Base-by-base conservation (phyloP, 2,113 vertebrate genomes). In the Alethe diademata region DNA sequence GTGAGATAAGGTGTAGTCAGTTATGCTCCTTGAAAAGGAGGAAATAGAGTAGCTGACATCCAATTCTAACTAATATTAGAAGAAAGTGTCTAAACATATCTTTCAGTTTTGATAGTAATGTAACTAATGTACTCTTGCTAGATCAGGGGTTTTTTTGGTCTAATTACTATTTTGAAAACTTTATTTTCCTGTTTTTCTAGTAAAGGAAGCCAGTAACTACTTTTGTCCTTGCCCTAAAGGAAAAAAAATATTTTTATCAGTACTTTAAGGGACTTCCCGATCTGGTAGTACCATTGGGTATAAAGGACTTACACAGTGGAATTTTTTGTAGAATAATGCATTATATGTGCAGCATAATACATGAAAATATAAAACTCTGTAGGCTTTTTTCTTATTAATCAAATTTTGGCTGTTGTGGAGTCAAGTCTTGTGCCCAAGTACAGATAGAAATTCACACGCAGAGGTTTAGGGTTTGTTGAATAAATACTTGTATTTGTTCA, bases 171-270 rank as follows among this genome's bases (percentile, higher is more conserved):
- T 82, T 93, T 75, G 48, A 45, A 82, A 86, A 64, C 28, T 53
- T 69, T 51, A 26, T 88, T 91, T 96, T 92, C 78, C 62, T 93
- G 85, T 79, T 94, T 93, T 88, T 82, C 54, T 79, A 72, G 45
- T 76, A 69, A 93, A 89, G 81, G 74, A 96, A 94, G n/a, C 62
- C 25, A 31, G 60, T 43, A 72, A 60, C 56, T 86, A 64, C 42
- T 93, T 91, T 92, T 67, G 57, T 90, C 40, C 28, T 24, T 78
- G 40, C n/a, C 36, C 42, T 72, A 57, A 75, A 79, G n/a, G 75
- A 64, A 78, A 85, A 72, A 76, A 86, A 81, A 47, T 64, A 51
- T 14, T 92, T 78, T 69, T 78, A 50, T 86, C 20, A 28, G 19
- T 69, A 82, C 53, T 87, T 90, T 26, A 43, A 29, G 61, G 51